Percentiles rank a stretch among this genome's conserved stretches.
phyloP scores from a whole-genome alignment of 2,113 vertebrate genomes.

The Diphyllodes magnificus region DNA sequence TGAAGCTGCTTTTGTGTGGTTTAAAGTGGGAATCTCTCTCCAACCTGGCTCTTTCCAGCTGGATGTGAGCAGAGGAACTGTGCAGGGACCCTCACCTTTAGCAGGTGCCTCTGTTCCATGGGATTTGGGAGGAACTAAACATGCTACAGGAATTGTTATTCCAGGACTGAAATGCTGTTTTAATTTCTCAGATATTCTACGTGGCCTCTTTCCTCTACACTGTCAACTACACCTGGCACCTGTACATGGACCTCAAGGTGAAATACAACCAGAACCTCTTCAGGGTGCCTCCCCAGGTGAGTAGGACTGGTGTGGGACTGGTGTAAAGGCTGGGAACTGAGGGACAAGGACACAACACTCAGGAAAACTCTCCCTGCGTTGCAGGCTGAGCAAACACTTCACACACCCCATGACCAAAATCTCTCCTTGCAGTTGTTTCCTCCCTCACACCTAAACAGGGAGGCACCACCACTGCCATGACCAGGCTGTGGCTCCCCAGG shows the following conservation, averaged over 20 bases:
- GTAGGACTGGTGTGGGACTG: not conserved
- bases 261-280: constrained; percentile 68
- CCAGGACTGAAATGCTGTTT: not conserved
- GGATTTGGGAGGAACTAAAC: not conserved
- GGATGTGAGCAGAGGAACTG: not conserved
- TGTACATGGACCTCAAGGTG: constrained; percentile 75
- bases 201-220: constrained; percentile 87
- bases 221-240: constrained; percentile 83
- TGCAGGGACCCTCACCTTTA: not conserved
- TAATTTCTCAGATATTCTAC: constrained; percentile 79
- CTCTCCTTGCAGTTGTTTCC: not conserved
- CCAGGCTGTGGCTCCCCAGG: not conserved
- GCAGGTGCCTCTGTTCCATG: not conserved
- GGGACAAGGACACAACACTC: not conserved
- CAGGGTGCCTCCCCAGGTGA: constrained; percentile 71
- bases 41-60: not conserved
- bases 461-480: not conserved
- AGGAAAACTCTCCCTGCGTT: not conserved
- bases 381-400: constrained; percentile 44
- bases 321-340: not conserved
- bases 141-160: not conserved
- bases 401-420: not conserved
- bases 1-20: not conserved
- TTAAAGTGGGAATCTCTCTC: not conserved
- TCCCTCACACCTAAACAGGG: not conserved